phyloP scores from a whole-genome alignment of 2,113 vertebrate genomes.

The Dermatemys mawii region DNA sequence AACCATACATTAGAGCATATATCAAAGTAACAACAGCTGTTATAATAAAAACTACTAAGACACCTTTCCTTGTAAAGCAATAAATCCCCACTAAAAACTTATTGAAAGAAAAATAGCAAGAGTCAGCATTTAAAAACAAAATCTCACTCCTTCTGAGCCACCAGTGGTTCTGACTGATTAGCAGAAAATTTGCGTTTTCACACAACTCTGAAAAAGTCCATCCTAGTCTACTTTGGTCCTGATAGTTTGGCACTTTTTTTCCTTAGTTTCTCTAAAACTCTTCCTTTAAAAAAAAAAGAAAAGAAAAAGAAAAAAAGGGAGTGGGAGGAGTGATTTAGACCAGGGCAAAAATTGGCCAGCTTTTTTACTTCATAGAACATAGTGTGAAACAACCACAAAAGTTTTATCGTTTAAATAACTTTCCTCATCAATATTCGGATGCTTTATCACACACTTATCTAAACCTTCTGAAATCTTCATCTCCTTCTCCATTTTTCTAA shows the following conservation, averaged over 20 bases:
- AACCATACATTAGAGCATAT: background rate
- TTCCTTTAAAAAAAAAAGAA: background rate
- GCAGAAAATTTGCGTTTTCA: background rate
- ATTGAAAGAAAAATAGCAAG: background rate
- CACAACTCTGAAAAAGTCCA: background rate
- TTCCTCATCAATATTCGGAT: background rate
- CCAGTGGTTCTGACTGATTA: background rate
- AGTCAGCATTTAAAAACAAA: background rate
- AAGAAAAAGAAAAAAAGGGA: too few species aligned
- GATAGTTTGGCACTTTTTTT: background rate
- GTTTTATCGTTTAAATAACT: background rate
- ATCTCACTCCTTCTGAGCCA: background rate
- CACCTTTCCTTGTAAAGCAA: background rate
- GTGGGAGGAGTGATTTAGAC: background rate
- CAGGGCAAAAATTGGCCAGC: background rate
- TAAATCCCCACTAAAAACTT: background rate
- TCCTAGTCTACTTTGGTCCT: background rate
- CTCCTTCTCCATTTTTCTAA: background rate
- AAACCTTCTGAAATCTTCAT: background rate
- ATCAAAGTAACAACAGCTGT: background rate
- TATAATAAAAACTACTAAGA: background rate
- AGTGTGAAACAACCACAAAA: background rate
- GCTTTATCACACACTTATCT: background rate
- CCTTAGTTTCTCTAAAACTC: background rate
- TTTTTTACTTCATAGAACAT: background rate